These are phyloP conservation scores for Lepeophtheirus nordmannii DNA, from an alignment of 2,888 invertebrate species.

Conservation along the genomic window DNA sequence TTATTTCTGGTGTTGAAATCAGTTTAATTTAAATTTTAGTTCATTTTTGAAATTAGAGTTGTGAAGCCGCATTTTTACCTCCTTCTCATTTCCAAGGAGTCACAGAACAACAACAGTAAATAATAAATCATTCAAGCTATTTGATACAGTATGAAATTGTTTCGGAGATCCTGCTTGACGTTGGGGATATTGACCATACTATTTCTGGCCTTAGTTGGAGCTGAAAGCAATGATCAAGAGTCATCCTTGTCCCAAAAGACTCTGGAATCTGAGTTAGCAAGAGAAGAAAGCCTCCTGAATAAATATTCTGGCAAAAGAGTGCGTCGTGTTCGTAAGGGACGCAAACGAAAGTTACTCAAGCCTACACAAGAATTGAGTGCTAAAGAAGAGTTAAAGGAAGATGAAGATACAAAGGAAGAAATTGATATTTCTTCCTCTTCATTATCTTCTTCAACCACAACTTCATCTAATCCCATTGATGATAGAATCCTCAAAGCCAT, in stretches of 20 bases:
- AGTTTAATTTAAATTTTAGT: slow-evolving; percentile 4
- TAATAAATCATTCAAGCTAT: no score
- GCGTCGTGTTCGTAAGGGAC: slow-evolving; percentile 1
- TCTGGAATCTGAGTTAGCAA: not conserved
- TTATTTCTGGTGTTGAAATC: slow-evolving; percentile 6
- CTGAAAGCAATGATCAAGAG: not conserved
- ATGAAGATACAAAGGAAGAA: not conserved
- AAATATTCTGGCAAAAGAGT: not conserved
- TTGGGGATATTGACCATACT: not conserved
- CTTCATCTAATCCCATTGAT: not conserved
- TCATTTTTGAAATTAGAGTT: not conserved
- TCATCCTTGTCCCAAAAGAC: not conserved
- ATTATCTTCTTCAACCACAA: not conserved
- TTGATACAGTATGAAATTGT: not conserved
- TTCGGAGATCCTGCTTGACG: not conserved
- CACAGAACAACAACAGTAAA: no score
- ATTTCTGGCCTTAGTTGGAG: not conserved
- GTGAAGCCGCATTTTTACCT: not conserved
- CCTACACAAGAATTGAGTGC: not conserved
- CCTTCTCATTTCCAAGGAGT: not conserved
- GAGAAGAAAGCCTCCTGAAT: no score
- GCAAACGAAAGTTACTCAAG: not conserved
- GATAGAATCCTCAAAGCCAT: slow-evolving; percentile 11
- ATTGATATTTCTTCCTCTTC: not conserved
- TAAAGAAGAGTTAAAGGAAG: not conserved